phyloP scores from a whole-genome alignment of 2,113 vertebrate genomes.

The Syngnathus floridae region DNA sequence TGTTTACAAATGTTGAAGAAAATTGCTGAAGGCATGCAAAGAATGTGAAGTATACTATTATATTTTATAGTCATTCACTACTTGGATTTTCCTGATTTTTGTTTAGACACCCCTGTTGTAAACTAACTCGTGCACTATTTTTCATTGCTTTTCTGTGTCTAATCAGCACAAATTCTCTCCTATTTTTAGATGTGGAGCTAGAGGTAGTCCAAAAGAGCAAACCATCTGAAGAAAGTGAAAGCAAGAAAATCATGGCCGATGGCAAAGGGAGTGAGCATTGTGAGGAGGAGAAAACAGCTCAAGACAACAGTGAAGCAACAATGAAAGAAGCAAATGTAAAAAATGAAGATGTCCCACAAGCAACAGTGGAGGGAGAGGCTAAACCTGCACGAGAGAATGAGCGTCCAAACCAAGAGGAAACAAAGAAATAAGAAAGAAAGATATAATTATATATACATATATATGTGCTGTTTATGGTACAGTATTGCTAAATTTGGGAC shows the following conservation, averaged over 20 bases:
- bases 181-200: slow-evolving; percentile 15
- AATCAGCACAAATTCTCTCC: slow-evolving; percentile 1
- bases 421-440: slow-evolving; percentile 15
- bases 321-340: slow-evolving; percentile 31
- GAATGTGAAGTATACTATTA: neutral
- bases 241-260: slow-evolving; percentile 6
- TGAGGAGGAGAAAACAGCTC: slow-evolving; percentile 20
- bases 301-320: slow-evolving; percentile 2
- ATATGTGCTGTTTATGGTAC: neutral
- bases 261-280: slow-evolving; percentile 16
- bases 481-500: slow-evolving; percentile 49
- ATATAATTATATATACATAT: neutral
- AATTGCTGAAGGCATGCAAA: neutral
- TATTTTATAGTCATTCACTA: neutral
- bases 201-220: slow-evolving; percentile 17
- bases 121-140: neutral
- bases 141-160: neutral
- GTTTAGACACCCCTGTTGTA: neutral
- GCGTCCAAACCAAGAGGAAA: slow-evolving; percentile 40
- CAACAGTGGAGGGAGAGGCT: slow-evolving; percentile 6
- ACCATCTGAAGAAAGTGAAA: slow-evolving; percentile 12
- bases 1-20: neutral
- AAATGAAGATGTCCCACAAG: slow-evolving; percentile 23
- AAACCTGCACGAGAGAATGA: slow-evolving; percentile 25
- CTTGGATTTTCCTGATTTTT: neutral